Evolutionary conservation across 2,113 vertebrate species (phyloP).

Genomic region (Andinoacara biseriatus): DNA sequence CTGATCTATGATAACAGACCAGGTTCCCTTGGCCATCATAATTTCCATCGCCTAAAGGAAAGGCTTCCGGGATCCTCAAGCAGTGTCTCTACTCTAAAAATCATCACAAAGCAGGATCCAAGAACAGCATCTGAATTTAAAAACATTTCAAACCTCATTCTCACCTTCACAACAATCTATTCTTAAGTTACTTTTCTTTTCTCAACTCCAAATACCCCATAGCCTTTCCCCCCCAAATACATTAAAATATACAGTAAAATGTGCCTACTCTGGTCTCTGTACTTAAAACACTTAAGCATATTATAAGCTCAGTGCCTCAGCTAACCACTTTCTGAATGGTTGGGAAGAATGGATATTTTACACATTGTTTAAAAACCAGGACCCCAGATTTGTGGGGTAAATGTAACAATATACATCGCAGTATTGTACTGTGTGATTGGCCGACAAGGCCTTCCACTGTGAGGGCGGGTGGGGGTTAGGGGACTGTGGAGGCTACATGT

Average conservation of each 20-base stretch:
- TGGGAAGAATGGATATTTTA: slow-evolving; percentile 50
- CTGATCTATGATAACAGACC: slow-evolving; percentile 47
- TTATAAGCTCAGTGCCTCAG: slow-evolving; percentile 42
- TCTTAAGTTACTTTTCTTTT: slow-evolving; percentile 17
- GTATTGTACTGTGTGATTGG: slow-evolving; percentile 60
- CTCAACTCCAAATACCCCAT: slow-evolving; percentile 11
- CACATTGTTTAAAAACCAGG: slow-evolving; percentile 63
- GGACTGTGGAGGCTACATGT: slow-evolving; percentile 64
- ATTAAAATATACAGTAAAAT: slow-evolving; percentile 73
- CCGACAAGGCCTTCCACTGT: slow-evolving; percentile 55
- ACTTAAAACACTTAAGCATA: slow-evolving; percentile 40
- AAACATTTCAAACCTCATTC: slow-evolving; percentile 17
- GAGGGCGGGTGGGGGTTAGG: slow-evolving; percentile 30
- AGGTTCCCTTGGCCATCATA: background rate
- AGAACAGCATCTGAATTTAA: slow-evolving; percentile 6
- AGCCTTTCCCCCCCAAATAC: slow-evolving; percentile 50
- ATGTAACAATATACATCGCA: slow-evolving; percentile 70
- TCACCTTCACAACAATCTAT: slow-evolving; percentile 20
- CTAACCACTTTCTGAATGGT: slow-evolving; percentile 46
- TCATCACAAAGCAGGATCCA: background rate
- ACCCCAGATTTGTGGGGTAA: slow-evolving; percentile 47
- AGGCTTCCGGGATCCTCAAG: background rate
- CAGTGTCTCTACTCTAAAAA: background rate
- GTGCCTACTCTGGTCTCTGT: slow-evolving; percentile 54
- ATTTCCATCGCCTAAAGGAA: slow-evolving; percentile 12